These are phyloP conservation scores for Siderastrea siderea DNA, from an alignment of 92 coral and sea anemone genomes.

Conservation along the genomic window DNA sequence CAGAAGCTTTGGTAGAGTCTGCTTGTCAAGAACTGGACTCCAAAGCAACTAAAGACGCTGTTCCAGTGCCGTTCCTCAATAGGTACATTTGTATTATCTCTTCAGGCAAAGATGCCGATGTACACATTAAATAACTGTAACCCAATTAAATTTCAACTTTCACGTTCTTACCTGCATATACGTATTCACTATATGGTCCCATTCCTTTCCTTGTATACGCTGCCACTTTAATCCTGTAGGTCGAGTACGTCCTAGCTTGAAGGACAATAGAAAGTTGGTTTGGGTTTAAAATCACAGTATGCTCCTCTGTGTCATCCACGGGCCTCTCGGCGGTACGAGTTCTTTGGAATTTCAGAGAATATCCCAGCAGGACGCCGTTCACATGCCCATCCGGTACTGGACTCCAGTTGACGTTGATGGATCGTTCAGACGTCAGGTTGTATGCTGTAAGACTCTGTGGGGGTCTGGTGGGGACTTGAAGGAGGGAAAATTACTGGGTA, in stretches of 20 bases:
- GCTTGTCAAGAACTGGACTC: too few relatives aligned
- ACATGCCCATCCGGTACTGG: slow-evolving; percentile 55
- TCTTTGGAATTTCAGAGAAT: slow-evolving; percentile 34
- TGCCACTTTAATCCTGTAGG: slow-evolving; percentile 34
- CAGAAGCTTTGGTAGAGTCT: too few relatives aligned
- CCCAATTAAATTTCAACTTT: neutral
- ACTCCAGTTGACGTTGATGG: slow-evolving; percentile 40
- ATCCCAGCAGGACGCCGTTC: slow-evolving; percentile 52
- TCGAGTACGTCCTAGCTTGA: slow-evolving; percentile 23
- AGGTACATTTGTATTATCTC: too few relatives aligned
- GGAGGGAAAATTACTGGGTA: too few relatives aligned
- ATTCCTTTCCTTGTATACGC: slow-evolving; percentile 50
- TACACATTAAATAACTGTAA: too few relatives aligned
- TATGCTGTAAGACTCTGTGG: slow-evolving; percentile 24
- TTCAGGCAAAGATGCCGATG: neutral
- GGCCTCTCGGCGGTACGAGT: slow-evolving; percentile 29
- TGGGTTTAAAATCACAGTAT: neutral
- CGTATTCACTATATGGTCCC: slow-evolving; percentile 33
- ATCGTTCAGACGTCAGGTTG: slow-evolving; percentile 46
- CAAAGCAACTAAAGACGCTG: too few relatives aligned
- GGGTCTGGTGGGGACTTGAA: slow-evolving; percentile 45
- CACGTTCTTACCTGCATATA: slow-evolving; percentile 30
- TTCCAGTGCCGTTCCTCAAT: too few relatives aligned
- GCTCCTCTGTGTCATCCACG: neutral
- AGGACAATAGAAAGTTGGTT: slow-evolving; percentile 2